Evolutionary conservation across 2,888 invertebrate species (phyloP).

Genomic region (Pogonocherus hispidulus): DNA sequence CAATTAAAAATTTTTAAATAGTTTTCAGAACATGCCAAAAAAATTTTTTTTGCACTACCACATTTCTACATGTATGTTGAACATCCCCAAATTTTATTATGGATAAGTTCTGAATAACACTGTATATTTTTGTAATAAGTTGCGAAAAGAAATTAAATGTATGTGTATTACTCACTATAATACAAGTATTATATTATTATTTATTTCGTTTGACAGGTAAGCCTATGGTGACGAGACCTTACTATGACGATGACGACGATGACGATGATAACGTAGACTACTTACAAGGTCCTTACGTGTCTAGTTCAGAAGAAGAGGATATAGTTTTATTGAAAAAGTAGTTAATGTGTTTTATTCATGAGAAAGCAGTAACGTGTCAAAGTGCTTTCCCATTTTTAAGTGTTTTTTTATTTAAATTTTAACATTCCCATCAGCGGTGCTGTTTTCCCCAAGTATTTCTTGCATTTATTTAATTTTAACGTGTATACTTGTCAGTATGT

Average conservation of each 20-base stretch:
- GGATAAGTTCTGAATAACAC: too few species aligned
- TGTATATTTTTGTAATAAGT: too few species aligned
- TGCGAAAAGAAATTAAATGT: too few species aligned
- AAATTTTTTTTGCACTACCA: too few species aligned
- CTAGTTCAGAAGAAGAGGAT: conserved; percentile 47
- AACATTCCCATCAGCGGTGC: neutral
- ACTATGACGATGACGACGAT: conserved; percentile 76
- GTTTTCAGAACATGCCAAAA: too few species aligned
- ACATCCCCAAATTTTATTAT: too few species aligned
- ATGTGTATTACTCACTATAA: too few species aligned
- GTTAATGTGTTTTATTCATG: neutral
- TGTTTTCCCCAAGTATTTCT: neutral
- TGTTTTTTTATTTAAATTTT: neutral
- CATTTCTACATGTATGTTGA: too few species aligned
- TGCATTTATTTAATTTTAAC: too few species aligned
- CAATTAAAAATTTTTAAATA: too few species aligned
- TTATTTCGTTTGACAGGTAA: conserved; percentile 51
- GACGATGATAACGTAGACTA: conserved; percentile 37
- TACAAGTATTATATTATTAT: too few species aligned
- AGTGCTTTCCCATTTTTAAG: neutral
- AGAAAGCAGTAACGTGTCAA: neutral
- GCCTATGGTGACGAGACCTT: conserved; percentile 71
- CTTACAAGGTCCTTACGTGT: conserved; percentile 6
- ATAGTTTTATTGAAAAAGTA: conserved; percentile 11
- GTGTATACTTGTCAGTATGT: too few species aligned